Evolutionary conservation across 2,113 vertebrate genomes (phyloP).

Genomic region (Beaufortia kweichowensis): DNA sequence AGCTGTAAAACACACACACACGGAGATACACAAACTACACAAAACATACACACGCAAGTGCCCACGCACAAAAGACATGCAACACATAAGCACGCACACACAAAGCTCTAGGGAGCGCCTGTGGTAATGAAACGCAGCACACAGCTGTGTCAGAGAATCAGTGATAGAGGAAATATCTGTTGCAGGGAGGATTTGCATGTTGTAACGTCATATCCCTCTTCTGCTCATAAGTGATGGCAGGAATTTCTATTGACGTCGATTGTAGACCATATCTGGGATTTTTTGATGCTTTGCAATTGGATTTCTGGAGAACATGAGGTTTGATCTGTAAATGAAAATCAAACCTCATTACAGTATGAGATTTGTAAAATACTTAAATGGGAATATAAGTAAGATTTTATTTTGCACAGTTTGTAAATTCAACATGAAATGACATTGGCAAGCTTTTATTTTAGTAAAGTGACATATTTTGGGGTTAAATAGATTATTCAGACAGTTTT

Average conservation of each 20-base stretch:
- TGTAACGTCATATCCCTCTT: not conserved
- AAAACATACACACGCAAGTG: not conserved
- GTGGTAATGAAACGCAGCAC: constrained; percentile 9
- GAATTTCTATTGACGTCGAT: not conserved
- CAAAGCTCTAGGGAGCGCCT: constrained; percentile 12
- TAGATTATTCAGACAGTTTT: too few relatives aligned
- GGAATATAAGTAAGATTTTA: too few relatives aligned
- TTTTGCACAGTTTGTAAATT: too few relatives aligned
- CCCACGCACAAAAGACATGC: constrained; percentile 2
- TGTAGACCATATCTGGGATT: not conserved
- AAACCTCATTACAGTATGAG: too few relatives aligned
- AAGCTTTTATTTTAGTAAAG: too few relatives aligned
- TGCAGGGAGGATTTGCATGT: constrained; percentile 46
- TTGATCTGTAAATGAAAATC: too few relatives aligned
- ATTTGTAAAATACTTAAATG: too few relatives aligned
- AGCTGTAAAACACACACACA: constrained; percentile 39
- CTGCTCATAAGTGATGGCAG: not conserved
- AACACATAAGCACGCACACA: constrained; percentile 9
- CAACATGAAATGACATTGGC: too few relatives aligned
- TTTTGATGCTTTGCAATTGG: not conserved
- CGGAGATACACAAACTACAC: constrained; percentile 22
- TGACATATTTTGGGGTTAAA: too few relatives aligned
- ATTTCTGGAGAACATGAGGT: not conserved
- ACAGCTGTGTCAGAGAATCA: constrained; percentile 21
- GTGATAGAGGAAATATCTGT: constrained; percentile 38